phyloP scores from a whole-genome alignment of 1,140 invertebrate species.

The Rhyzopertha dominica region DNA sequence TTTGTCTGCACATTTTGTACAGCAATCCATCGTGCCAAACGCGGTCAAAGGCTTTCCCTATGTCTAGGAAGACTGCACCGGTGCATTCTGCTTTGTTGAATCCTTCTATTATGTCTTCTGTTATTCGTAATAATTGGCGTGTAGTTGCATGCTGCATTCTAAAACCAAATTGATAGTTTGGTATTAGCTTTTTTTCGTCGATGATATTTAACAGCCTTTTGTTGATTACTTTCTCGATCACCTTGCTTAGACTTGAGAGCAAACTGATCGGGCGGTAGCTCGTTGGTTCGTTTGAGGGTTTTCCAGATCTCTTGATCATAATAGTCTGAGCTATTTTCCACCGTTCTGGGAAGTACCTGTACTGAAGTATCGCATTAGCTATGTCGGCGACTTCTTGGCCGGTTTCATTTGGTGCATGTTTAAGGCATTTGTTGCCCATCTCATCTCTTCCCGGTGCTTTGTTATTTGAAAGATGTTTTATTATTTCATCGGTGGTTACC shows the following conservation, averaged over 20 bases:
- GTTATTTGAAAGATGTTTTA: slow-evolving; percentile 21
- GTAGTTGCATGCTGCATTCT: slow-evolving; percentile 35
- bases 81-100: slow-evolving; percentile 35
- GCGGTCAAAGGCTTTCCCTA: slow-evolving; percentile 35
- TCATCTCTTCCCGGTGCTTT: slow-evolving; percentile 38
- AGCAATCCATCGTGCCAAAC: slow-evolving; percentile 29
- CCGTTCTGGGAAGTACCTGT: slow-evolving; percentile 27
- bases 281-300: slow-evolving; percentile 22
- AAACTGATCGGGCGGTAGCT: slow-evolving; percentile 44
- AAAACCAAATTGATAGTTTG: slow-evolving; percentile 43
- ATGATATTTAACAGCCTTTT: slow-evolving; percentile 22
- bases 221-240: slow-evolving; percentile 39
- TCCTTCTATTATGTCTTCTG: slow-evolving; percentile 32
- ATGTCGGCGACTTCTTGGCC: slow-evolving; percentile 31
- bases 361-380: slow-evolving; percentile 33
- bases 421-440: slow-evolving; percentile 26
- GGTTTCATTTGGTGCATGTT: slow-evolving; percentile 25
- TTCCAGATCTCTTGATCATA: slow-evolving; percentile 36
- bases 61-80: slow-evolving; percentile 22
- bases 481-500: too few relatives aligned
- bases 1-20: slow-evolving; percentile 21
- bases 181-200: slow-evolving; percentile 23
- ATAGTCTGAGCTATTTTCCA: slow-evolving; percentile 39
- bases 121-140: slow-evolving; percentile 38
- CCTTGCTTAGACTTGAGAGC: slow-evolving; percentile 33